phyloP scores from a whole-genome alignment of 2,888 invertebrate genomes.

The Temnothorax rugatulus region DNA sequence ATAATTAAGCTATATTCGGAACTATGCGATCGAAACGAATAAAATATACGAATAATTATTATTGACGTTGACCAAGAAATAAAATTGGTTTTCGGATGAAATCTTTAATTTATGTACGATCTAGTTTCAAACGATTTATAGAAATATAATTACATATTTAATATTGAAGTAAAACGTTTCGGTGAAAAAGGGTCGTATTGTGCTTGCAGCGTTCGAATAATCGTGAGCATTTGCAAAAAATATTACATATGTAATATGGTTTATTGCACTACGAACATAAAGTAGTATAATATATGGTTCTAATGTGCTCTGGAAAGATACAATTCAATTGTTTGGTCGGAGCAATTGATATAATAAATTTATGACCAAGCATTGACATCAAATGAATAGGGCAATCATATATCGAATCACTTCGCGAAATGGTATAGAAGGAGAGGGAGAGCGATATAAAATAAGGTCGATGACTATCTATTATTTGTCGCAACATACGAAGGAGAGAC shows the following conservation, averaged over 20 bases:
- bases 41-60: neutral
- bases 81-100: neutral
- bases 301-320: constrained; percentile 46
- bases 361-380: constrained; percentile 46
- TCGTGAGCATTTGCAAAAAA: neutral
- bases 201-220: neutral
- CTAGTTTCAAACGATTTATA: constrained; percentile 7
- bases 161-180: constrained; percentile 20
- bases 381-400: constrained; percentile 42
- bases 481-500: neutral
- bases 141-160: neutral
- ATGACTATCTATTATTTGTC: constrained; percentile 21
- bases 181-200: neutral
- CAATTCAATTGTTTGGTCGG: constrained; percentile 18
- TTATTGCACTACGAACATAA: constrained; percentile 14
- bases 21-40: neutral
- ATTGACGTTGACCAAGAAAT: constrained; percentile 5
- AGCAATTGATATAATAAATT: constrained; percentile 33
- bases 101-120: neutral
- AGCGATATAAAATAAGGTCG: constrained; percentile 41
- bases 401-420: constrained; percentile 28
- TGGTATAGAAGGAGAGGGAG: neutral
- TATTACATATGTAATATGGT: neutral
- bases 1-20: constrained; percentile 30
- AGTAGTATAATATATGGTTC: neutral